Base-by-base conservation (phyloP, 2,888 invertebrate genomes). In the Brachypalpus laphriformis region DNA sequence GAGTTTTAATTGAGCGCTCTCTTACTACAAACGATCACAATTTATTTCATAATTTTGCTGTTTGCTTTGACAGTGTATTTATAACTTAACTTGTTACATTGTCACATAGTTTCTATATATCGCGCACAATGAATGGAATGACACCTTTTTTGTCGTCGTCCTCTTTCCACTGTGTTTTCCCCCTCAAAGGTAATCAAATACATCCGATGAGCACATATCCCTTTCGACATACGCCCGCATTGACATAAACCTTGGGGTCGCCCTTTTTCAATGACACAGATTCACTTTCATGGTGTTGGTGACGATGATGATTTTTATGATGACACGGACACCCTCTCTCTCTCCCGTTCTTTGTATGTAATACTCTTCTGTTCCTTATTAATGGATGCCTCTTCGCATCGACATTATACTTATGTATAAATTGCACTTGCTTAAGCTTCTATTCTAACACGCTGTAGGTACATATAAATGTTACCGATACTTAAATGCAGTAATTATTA, bases 1-100 rank as follows among this genome's bases (percentile, higher is more conserved):
- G 89, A 88, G 89, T 88, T 77, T 83, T 65, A 81, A 66, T 85
- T 61, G 42, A 82, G 28, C 59, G 61, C 77, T 49, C 77, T 56
- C 66, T 71, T 59, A 51, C 49, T 76, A 72, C 20, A 51, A 40
- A 78, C 54, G 40, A 70, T 74, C 66, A 71, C 63, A 77, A 77
- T 65, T 75, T 77, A 66, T 34, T 82, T 70, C 82, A 82, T 74
- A 82, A 59, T 75, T 63, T 54, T 31, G 59, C 22, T 59, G 31
- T 72, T 54, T 8, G 20, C 16, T 70, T 70, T 49, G n/a, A 3
- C 45, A 42, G 34, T 49, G 7, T 40, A 22, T 40, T 34, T 49
- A n/a, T 47, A 28, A n/a, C 16, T 66, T 11, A 28, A 20, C 11
- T 45, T 51, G 37, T 77, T 77, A 77, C 82, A 82, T 82, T 56